These are phyloP conservation scores for Urocolius indicus DNA, from an alignment of 2,113 vertebrate genomes.

Conservation along the genomic window DNA sequence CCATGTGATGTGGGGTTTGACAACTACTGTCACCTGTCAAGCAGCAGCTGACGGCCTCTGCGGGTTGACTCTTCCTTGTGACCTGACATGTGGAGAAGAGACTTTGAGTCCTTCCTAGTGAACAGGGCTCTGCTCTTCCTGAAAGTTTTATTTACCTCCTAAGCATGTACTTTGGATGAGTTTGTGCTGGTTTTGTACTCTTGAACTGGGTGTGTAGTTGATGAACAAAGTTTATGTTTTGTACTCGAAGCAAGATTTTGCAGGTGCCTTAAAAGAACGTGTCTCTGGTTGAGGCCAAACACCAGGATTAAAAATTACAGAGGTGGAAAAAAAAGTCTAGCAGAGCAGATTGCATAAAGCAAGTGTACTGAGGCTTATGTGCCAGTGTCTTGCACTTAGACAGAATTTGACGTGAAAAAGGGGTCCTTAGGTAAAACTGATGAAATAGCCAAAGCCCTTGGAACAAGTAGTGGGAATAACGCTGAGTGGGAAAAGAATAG, in stretches of 20 bases:
- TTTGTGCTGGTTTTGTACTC: not conserved
- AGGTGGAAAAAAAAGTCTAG: not conserved
- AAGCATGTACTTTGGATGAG: not conserved
- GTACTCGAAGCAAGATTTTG: not conserved
- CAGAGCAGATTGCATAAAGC: not conserved
- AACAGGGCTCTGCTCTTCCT: not conserved
- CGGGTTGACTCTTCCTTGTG: not conserved
- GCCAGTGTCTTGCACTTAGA: not conserved
- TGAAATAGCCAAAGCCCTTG: not conserved
- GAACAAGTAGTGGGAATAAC: not conserved
- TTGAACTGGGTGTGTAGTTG: not conserved
- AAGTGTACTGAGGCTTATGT: fast-evolving
- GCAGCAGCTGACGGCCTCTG: not conserved
- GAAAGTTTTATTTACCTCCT: not conserved
- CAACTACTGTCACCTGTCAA: not conserved
- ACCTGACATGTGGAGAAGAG: not conserved
- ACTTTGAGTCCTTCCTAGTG: not conserved
- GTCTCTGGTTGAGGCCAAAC: not conserved
- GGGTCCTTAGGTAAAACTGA: not conserved
- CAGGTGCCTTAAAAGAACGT: not conserved
- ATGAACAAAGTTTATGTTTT: not conserved
- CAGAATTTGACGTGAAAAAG: not conserved
- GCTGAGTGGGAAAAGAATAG: not conserved
- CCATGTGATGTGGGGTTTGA: fast-evolving
- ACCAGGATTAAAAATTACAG: not conserved